Conservation (phyloP, 2,888 invertebrate genomes). For the Molorchus minor region DNA sequence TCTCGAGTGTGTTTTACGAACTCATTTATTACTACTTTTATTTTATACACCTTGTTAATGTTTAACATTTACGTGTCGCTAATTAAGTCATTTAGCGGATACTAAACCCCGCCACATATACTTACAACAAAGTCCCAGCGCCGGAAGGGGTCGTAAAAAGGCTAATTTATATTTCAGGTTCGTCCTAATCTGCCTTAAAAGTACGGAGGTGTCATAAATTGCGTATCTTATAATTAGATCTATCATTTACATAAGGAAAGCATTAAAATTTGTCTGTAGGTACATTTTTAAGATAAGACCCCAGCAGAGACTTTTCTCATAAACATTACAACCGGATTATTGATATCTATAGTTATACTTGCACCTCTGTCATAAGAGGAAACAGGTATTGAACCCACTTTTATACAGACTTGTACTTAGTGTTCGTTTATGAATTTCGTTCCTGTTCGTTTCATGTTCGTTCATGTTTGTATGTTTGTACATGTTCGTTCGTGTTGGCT, state of each 20-base stretch:
- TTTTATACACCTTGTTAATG: neutral
- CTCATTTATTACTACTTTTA: neutral
- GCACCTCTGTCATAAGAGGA: too few relatives aligned
- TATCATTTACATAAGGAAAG: conserved; percentile 46
- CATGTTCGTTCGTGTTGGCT: too few relatives aligned
- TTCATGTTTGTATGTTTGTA: too few relatives aligned
- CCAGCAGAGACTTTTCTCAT: conserved; percentile 5
- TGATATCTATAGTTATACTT: too few relatives aligned
- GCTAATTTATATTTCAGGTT: conserved; percentile 49
- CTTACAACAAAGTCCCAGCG: neutral
- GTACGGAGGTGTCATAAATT: conserved; percentile 48
- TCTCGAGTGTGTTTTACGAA: neutral
- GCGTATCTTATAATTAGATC: conserved; percentile 55
- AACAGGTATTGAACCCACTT: too few relatives aligned
- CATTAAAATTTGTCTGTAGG: conserved; percentile 41
- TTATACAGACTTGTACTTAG: too few relatives aligned
- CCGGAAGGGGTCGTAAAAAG: neutral
- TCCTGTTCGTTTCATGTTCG: too few relatives aligned
- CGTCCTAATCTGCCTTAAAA: conserved; percentile 41
- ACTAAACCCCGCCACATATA: neutral
- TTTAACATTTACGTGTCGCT: neutral
- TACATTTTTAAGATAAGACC: conserved; percentile 15
- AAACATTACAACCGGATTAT: too few relatives aligned
- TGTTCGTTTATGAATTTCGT: too few relatives aligned
- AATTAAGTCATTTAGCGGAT: neutral